Evolutionary conservation across 2,888 invertebrate species (phyloP), one percentile per base, ranked within the genome.

Genomic region (Philaethria dido): DNA sequence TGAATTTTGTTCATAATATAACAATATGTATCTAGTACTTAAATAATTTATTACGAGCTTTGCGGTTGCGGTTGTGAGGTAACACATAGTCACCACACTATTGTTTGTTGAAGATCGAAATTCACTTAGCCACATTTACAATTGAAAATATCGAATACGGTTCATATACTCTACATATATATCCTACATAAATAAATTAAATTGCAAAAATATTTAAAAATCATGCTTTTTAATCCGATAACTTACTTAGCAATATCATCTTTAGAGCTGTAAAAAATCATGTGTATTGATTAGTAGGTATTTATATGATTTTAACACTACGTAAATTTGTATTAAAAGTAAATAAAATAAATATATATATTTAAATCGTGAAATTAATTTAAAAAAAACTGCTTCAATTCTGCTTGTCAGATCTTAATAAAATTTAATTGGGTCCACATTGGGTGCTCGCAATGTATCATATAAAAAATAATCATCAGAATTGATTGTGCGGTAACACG

Each of bases 241-340:
- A 59, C 42, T 54, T 89, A 91, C 90, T 85, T 89, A 86, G 86
- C 85, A 75, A 90, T 88, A 76, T 83, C 89, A 75, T 90, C 85
- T 84, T 88, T 89, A 78, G 82, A 88, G 85, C 90, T 91, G 89
- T 72, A 89, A 85, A 82, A 81, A 48, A 75, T 73, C 74, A 64
- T 75, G 14, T 36, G n/a, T 11, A 11, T 33, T 20, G 22, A 3
- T 47, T 5, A 47, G 3, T 39, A 39, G n/a, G n/a, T 39, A 39
- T 39, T 39, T 39, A n/a, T n/a, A n/a, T n/a, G n/a, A n/a, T n/a
- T 13, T 39, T 4, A 36, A 36, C 9, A 36, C 5, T 36, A 36
- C 9, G 9, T 36, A 13, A 39, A 39, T 13, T 6, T 39, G 13
- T 39, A 39, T 8, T 1, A 33, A 6, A 33, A 8, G 33, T 33